Base-by-base conservation (phyloP, 2,888 invertebrate genomes). In the Aphrophora alni region DNA sequence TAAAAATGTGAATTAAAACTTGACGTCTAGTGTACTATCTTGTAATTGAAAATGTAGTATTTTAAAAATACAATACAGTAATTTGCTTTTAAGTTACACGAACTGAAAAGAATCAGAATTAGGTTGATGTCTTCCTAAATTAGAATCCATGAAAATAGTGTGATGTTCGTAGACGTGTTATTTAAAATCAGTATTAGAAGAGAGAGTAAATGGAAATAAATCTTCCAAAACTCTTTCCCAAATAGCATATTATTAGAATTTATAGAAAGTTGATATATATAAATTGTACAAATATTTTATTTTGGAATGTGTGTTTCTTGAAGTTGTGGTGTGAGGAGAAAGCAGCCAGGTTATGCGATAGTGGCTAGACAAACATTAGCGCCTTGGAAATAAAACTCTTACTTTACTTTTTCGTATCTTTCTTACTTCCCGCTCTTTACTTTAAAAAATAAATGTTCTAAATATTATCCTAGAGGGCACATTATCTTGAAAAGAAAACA, bases 341-440 rank as follows among this genome's bases (percentile, higher is more conserved):
- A 2, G 12, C 8, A 14, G 44, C 78, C 44, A 73, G 78, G 78
- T 78, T 59, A 78, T 72, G 68, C 78, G 51, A 14, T 73, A 51
- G 78, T 78, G 78, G 78, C 38, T 12, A 44, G 33, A 72, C 78
- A 73, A 78, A 73, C 73, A 44, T 44, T 33, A 44, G 17, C 8
- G 44, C 44, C 44, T 44, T 44, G 17, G 44, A 44, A 44, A 44
- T 44, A 14, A 10, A 44, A 44, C 17, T 44, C 44, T 44, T 14
- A 7, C 8, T n/a, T n/a, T n/a, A n/a, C n/a, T 44, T 44, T 44
- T 14, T 44, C 78, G 12, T 78, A 51, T 78, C 28, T 27, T 72
- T 51, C 24, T 24, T 24, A 71, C 71, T 44, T 71, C 71, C 70
- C 71, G 51, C 38, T 26, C 17, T 25, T 75, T 28, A 27, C 12